Evolutionary conservation across 1,140 invertebrate genomes (phyloP).

Genomic region (Zeugodacus cucurbitae): DNA sequence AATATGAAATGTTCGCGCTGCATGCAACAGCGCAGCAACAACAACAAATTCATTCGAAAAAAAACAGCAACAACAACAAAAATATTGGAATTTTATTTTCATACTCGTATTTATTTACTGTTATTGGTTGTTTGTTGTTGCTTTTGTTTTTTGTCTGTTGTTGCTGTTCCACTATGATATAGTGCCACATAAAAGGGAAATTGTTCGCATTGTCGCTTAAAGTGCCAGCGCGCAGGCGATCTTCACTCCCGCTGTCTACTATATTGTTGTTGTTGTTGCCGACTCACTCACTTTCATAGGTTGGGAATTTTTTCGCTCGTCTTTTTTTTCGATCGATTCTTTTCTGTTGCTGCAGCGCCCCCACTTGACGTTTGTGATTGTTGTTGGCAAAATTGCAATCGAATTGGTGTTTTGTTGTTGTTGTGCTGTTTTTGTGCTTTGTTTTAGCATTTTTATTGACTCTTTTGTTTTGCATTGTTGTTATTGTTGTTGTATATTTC

Average conservation of each 20-base stretch:
- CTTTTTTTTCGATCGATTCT: background rate
- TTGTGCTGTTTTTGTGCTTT: background rate
- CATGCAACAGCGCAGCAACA: background rate
- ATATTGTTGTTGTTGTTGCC: background rate
- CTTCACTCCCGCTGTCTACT: background rate
- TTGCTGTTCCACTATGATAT: conserved; percentile 29
- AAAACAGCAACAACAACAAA: background rate
- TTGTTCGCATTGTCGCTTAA: conserved; percentile 32
- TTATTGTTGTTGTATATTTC: background rate
- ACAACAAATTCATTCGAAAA: background rate
- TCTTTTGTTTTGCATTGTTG: background rate
- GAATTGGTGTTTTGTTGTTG: background rate
- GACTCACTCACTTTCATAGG: conserved; percentile 6
- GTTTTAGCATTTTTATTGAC: background rate
- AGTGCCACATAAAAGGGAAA: conserved; percentile 36
- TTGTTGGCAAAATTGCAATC: background rate
- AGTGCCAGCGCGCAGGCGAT: conserved; percentile 19
- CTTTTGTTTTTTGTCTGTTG: background rate
- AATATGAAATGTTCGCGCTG: conserved; percentile 21
- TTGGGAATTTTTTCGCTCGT: background rate
- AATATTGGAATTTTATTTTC: background rate
- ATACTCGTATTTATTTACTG: conserved; percentile 25
- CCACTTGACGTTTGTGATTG: background rate
- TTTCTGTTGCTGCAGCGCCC: background rate
- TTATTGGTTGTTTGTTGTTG: conserved; percentile 1